A percentile compares a stretch with the other conserved stretches of the same genome.
Evolutionary conservation across 1,140 invertebrate genomes (phyloP).

Genomic region (Temnothorax curvispinosus): DNA sequence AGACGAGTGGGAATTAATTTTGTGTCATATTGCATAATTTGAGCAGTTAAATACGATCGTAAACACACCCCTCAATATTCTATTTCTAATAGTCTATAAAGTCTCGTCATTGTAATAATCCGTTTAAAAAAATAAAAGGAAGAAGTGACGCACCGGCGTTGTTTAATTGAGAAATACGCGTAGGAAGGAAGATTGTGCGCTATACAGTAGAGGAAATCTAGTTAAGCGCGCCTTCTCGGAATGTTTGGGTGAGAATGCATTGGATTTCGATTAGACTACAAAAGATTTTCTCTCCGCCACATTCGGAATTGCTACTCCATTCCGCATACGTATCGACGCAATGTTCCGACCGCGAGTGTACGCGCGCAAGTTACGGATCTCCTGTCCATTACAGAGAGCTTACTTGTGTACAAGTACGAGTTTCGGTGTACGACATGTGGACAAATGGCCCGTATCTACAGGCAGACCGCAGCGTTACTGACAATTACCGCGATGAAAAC

Average conservation of each 20-base stretch:
- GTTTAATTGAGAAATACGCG: conserved; percentile 1
- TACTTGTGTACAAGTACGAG: background rate
- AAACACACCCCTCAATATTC: background rate
- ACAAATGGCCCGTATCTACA: conserved; percentile 1
- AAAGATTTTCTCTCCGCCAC: conserved; percentile 45
- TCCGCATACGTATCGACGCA: conserved; percentile 7
- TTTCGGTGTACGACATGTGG: conserved; percentile 22
- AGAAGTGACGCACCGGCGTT: background rate
- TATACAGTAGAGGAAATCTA: conserved; percentile 7
- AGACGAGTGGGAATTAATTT: background rate
- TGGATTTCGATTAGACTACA: conserved; percentile 75
- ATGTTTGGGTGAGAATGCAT: conserved; percentile 60
- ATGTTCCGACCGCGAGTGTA: background rate
- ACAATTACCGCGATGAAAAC: background rate
- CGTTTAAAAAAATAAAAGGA: background rate
- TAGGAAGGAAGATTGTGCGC: background rate
- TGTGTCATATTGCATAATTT: background rate
- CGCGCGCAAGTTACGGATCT: background rate
- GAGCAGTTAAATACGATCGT: background rate
- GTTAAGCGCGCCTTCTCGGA: background rate
- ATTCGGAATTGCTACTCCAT: conserved; percentile 19
- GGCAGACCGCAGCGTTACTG: background rate
- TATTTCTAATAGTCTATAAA: background rate
- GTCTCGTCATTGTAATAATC: background rate
- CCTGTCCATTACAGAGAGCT: background rate